These are phyloP conservation scores for Argopecten irradians DNA, from an alignment of 1,140 invertebrate genomes.

Conservation along the genomic window DNA sequence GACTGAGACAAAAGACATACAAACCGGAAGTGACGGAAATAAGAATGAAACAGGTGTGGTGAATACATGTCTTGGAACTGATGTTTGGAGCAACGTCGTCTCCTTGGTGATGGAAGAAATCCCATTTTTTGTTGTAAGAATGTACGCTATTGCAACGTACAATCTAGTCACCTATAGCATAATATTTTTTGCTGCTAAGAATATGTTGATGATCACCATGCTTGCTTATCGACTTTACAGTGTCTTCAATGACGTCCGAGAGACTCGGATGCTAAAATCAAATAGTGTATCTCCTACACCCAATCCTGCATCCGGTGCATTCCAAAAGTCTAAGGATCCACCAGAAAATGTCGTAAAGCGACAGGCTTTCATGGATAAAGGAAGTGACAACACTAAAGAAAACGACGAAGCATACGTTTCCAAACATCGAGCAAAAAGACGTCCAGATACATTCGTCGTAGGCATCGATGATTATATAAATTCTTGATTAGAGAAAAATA, in stretches of 20 bases:
- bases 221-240: constrained; percentile 43
- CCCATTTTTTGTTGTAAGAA: constrained; percentile 87
- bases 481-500: no score
- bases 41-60: neutral
- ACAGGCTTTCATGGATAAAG: neutral
- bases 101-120: constrained; percentile 82
- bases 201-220: constrained; percentile 87
- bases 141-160: constrained; percentile 88
- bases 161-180: constrained; percentile 92
- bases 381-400: neutral
- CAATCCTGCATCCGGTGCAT: neutral
- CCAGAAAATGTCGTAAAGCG: neutral
- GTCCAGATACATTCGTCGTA: neutral
- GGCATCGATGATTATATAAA: neutral
- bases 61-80: constrained; percentile 76
- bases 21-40: neutral
- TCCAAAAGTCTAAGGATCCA: neutral
- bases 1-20: constrained; percentile 28
- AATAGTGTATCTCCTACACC: neutral
- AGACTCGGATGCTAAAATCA: neutral
- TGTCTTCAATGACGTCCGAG: constrained; percentile 14
- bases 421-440: neutral
- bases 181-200: constrained; percentile 92
- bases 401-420: neutral
- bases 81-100: constrained; percentile 84